A percentile compares a stretch with the other conserved stretches of the same genome.
Evolutionary conservation across 2,113 vertebrate species (phyloP).

Genomic region (Poeciliopsis occidentalis): DNA sequence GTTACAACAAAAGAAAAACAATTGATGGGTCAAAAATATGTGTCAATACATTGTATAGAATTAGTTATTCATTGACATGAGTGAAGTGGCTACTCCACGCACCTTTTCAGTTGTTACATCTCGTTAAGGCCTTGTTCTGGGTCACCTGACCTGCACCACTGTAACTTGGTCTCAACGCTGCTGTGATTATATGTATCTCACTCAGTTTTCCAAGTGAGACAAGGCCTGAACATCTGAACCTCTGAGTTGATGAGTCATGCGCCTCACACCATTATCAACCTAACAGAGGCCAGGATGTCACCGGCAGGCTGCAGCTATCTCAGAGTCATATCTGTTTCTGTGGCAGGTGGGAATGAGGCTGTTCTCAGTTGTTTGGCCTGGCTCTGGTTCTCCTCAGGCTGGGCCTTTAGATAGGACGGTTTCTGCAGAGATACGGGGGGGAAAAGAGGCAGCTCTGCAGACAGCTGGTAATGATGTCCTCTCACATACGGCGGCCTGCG

Average conservation of each 20-base stretch:
- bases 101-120: background rate
- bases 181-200: constrained; percentile 32
- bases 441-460: constrained; percentile 47
- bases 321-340: constrained; percentile 67
- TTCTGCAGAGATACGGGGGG: constrained; percentile 48
- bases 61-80: background rate
- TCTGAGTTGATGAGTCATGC: constrained; percentile 47
- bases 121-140: background rate
- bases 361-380: constrained; percentile 61
- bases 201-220: constrained; percentile 30
- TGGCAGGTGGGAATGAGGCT: constrained; percentile 81
- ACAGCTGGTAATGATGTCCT: constrained; percentile 76
- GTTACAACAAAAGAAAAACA: background rate
- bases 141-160: background rate
- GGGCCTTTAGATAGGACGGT: constrained; percentile 53
- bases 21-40: background rate
- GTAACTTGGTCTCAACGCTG: background rate
- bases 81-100: background rate
- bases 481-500: constrained; percentile 57
- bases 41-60: background rate
- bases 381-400: constrained; percentile 40
- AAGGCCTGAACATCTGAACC: constrained; percentile 42
- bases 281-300: constrained; percentile 41
- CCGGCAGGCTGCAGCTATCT: constrained; percentile 53
- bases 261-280: constrained; percentile 62